Evolutionary conservation across 2,888 invertebrate species (phyloP).

Genomic region (Epinotia ramella): DNA sequence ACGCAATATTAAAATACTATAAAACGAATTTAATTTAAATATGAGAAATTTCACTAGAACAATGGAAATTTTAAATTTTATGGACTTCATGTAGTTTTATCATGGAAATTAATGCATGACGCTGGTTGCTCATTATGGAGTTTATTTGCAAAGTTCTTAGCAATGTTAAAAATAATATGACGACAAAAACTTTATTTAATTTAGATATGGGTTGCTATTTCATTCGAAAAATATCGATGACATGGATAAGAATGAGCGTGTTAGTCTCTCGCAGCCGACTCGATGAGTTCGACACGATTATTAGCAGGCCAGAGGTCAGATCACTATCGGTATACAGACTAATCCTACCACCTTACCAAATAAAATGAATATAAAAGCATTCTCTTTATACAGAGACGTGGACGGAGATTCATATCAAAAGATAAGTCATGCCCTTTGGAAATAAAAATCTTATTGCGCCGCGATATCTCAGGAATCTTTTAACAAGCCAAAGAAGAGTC

Average conservation of each 20-base stretch:
- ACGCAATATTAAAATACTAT: too few species aligned
- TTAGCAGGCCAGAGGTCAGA: constrained; percentile 78
- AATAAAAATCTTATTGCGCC: constrained; percentile 39
- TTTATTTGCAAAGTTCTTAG: background rate
- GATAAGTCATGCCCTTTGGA: constrained; percentile 45
- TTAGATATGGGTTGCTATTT: background rate
- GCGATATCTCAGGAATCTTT: constrained; percentile 40
- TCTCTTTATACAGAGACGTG: constrained; percentile 54
- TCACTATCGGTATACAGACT: constrained; percentile 69
- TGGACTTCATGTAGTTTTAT: background rate
- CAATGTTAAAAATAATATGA: background rate
- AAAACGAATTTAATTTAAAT: too few species aligned
- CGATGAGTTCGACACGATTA: constrained; percentile 72
- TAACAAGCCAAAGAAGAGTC: constrained; percentile 40
- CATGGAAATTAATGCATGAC: constrained; percentile 32
- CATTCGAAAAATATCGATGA: constrained; percentile 48
- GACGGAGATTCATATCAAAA: constrained; percentile 51
- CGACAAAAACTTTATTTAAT: background rate
- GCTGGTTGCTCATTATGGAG: too few species aligned
- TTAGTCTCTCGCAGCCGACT: constrained; percentile 66
- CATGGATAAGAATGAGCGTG: constrained; percentile 64
- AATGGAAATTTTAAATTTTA: background rate
- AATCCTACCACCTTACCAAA: constrained; percentile 62
- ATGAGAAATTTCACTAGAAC: background rate
- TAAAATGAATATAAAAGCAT: constrained; percentile 54